Evolutionary conservation across 2,113 vertebrate genomes (phyloP).

Genomic region (Syngnathoides biaculeatus): DNA sequence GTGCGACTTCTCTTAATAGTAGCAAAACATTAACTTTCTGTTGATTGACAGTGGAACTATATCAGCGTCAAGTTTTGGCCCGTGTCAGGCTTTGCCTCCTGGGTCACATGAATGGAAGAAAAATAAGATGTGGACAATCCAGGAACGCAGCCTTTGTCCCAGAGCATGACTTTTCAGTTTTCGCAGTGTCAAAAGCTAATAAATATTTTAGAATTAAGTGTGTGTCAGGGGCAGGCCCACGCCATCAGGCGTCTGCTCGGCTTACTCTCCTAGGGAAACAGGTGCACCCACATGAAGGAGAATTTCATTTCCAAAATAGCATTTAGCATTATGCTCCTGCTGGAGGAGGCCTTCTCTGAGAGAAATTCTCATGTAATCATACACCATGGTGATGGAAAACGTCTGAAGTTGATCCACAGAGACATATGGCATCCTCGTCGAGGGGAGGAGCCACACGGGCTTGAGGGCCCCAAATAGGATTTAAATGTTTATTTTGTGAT

Average conservation of each 20-base stretch:
- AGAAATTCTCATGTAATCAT: conserved; percentile 78
- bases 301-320: conserved; percentile 97
- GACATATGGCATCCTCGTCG: conserved; percentile 71
- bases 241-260: conserved; percentile 88
- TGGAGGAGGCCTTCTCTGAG: conserved; percentile 84
- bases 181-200: conserved; percentile 86
- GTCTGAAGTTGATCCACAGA: conserved; percentile 73
- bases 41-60: conserved; percentile 39
- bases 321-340: conserved; percentile 84
- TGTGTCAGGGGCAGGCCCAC: conserved; percentile 83
- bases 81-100: conserved; percentile 37
- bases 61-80: conserved; percentile 28
- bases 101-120: conserved; percentile 49
- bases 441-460: conserved; percentile 49
- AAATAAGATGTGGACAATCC: conserved; percentile 48
- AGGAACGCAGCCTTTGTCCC: conserved; percentile 84
- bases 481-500: conserved; percentile 55
- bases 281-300: conserved; percentile 93
- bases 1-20: conserved; percentile 11
- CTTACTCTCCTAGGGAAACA: conserved; percentile 91
- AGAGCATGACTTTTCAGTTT: conserved; percentile 68
- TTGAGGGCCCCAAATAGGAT: conserved; percentile 52
- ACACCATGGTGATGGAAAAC: conserved; percentile 71
- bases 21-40: conserved; percentile 33
- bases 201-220: conserved; percentile 98